Evolutionary conservation across 1,140 invertebrate genomes (phyloP).

Genomic region (Cotesia chilonis): DNA sequence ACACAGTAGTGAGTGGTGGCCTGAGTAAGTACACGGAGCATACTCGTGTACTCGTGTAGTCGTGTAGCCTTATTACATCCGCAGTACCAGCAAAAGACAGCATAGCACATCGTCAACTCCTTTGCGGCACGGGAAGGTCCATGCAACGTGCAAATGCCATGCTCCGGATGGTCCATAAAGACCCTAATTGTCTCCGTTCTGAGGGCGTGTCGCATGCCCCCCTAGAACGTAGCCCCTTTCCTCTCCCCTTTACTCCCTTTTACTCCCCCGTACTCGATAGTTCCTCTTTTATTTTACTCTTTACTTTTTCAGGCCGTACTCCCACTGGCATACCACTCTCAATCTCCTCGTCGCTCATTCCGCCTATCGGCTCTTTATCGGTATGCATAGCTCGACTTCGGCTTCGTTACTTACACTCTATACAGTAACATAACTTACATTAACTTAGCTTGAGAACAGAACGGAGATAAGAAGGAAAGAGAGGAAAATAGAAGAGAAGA

Average conservation of each 20-base stretch:
- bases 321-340: too few relatives aligned
- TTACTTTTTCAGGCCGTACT: too few relatives aligned
- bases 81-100: background rate
- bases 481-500: too few relatives aligned
- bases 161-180: slow-evolving; percentile 31
- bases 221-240: too few relatives aligned
- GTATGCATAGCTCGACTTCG: slow-evolving; percentile 5
- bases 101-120: slow-evolving; percentile 24
- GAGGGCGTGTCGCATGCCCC: slow-evolving; percentile 21
- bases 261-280: background rate
- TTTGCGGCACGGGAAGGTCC: slow-evolving; percentile 15
- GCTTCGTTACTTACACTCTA: too few relatives aligned
- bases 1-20: background rate
- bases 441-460: too few relatives aligned
- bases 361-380: slow-evolving; percentile 4
- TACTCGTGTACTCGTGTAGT: background rate
- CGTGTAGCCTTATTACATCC: too few relatives aligned
- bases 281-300: too few relatives aligned
- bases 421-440: too few relatives aligned
- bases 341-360: too few relatives aligned
- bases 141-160: background rate
- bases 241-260: too few relatives aligned
- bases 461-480: too few relatives aligned
- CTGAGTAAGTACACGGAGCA: background rate
- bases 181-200: slow-evolving; percentile 28